Conservation (phyloP, 2,797 vertebrate genomes). For the Hirundo rustica region DNA sequence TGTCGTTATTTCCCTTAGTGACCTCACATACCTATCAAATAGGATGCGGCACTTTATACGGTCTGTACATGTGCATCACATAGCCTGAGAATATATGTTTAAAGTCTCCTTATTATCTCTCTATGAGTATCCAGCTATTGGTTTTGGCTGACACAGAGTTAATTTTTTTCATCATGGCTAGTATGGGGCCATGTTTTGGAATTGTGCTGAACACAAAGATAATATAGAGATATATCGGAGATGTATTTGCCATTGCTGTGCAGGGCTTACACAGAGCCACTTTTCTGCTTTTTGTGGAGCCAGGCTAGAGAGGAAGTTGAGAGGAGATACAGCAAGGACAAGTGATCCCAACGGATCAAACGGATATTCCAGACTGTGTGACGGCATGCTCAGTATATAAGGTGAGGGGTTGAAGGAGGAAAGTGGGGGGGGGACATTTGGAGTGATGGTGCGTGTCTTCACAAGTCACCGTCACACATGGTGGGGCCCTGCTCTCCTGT, state of each 20-base stretch:
- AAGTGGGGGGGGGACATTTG: neutral
- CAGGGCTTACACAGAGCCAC: neutral
- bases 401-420: neutral
- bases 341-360: neutral
- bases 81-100: neutral
- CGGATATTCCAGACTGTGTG: neutral
- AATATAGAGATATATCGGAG: neutral
- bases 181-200: neutral
- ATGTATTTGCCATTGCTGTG: neutral
- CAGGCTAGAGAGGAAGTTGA: neutral
- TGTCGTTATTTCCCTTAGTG: neutral
- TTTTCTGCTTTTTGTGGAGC: neutral
- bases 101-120: neutral
- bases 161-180: neutral
- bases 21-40: neutral
- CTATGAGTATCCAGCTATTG: neutral
- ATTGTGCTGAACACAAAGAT: neutral
- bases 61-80: neutral
- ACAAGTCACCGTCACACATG: accelerated
- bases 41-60: neutral
- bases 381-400: no score
- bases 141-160: neutral
- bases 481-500: neutral
- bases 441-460: neutral
- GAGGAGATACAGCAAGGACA: neutral